Evolutionary conservation across 2,797 vertebrate species (phyloP).

Genomic region (Synaphobranchus kaupii): DNA sequence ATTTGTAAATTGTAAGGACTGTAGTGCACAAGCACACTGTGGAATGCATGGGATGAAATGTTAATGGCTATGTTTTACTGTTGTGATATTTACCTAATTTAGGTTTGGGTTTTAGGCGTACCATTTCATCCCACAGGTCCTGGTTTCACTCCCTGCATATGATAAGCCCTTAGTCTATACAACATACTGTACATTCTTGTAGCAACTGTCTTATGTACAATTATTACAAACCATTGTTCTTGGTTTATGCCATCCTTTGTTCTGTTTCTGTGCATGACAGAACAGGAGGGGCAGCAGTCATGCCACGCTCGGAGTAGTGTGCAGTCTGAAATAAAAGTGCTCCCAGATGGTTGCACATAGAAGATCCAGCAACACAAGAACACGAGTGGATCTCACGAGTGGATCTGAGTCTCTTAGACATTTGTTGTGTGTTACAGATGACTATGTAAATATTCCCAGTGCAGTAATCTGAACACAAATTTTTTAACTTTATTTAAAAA

Average conservation of each 20-base stretch:
- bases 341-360: neutral
- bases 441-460: too few species aligned
- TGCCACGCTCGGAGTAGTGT: constrained; percentile 10
- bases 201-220: neutral
- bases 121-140: neutral
- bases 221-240: neutral
- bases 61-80: too few species aligned
- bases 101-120: neutral
- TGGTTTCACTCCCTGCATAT: neutral
- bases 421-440: too few species aligned
- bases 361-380: constrained; percentile 1
- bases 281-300: constrained; percentile 8
- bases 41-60: too few species aligned
- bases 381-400: neutral
- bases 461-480: too few species aligned
- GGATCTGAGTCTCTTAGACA: too few species aligned
- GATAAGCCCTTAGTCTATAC: neutral
- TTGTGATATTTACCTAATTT: too few species aligned
- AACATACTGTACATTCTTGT: neutral
- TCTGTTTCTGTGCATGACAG: neutral
- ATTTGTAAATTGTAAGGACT: too few species aligned
- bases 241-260: constrained; percentile 15
- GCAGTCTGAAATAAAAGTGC: constrained; percentile 16
- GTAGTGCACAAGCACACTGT: too few species aligned
- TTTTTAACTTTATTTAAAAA: too few species aligned